These are phyloP conservation scores for Scolanthus callimorphus DNA, from an alignment of 92 coral and sea anemone species.

Conservation along the genomic window DNA sequence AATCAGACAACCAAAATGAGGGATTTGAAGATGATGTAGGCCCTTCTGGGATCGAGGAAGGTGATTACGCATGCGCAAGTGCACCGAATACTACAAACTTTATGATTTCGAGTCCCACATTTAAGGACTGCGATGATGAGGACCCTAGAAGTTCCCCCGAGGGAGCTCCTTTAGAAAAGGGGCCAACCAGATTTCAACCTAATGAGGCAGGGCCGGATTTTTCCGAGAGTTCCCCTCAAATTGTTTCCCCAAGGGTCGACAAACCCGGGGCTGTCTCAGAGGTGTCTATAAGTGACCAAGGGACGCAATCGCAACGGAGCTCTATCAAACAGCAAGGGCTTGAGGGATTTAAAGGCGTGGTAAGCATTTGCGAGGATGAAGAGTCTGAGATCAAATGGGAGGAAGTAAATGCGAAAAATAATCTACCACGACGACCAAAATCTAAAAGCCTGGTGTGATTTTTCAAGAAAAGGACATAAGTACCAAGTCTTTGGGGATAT, in stretches of 20 bases:
- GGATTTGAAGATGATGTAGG: background rate
- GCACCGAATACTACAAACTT: background rate
- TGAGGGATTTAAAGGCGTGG: conserved; percentile 14
- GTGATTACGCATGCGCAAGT: too few relatives aligned
- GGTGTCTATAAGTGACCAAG: conserved; percentile 18
- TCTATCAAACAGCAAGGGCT: too few relatives aligned
- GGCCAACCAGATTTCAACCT: background rate
- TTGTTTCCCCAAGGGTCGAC: too few relatives aligned
- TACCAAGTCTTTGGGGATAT: too few relatives aligned
- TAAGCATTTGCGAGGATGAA: conserved; percentile 14
- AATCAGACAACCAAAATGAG: background rate
- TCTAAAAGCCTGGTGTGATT: too few relatives aligned
- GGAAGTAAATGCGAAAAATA: too few relatives aligned
- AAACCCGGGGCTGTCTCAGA: too few relatives aligned
- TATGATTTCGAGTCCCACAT: background rate
- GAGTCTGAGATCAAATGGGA: too few relatives aligned
- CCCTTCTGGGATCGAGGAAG: background rate
- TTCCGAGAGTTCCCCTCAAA: too few relatives aligned
- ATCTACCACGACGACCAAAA: too few relatives aligned
- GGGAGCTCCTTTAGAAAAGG: background rate
- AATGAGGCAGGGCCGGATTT: background rate
- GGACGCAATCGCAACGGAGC: background rate
- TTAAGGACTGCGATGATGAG: background rate
- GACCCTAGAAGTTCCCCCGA: background rate
- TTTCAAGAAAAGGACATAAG: too few relatives aligned